phyloP scores from a whole-genome alignment of 2,797 vertebrate species.

The Sebastes elongatus region DNA sequence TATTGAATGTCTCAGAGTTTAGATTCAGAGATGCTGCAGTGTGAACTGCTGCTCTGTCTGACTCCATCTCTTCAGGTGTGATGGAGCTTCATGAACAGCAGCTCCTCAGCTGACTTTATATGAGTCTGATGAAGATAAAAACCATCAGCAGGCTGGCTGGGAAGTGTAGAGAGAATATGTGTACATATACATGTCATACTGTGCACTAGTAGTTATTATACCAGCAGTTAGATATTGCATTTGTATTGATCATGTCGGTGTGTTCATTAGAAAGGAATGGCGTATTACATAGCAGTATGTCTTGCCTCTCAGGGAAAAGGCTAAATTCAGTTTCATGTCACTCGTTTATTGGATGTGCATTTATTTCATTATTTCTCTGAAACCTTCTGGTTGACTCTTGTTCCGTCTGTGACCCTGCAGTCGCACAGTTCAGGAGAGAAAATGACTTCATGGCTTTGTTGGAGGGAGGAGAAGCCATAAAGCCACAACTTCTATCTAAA shows the following conservation, averaged over 20 bases:
- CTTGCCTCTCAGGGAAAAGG: no score
- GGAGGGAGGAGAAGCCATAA: not conserved
- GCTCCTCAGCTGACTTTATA: not conserved
- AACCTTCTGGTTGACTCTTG: not conserved
- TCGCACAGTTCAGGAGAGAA: not conserved
- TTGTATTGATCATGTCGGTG: not conserved
- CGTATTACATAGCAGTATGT: not conserved
- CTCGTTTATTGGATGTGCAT: not conserved
- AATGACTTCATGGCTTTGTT: not conserved
- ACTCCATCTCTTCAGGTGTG: no score
- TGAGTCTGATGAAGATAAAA: not conserved
- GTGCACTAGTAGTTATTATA: not conserved
- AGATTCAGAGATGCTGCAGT: no score
- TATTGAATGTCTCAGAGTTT: no score
- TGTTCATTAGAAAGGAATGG: not conserved
- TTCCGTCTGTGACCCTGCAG: not conserved
- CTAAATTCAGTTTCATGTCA: not conserved
- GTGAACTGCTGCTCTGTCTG: no score
- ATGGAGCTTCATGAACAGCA: no score
- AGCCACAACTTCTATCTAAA: not conserved
- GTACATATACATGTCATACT: not conserved
- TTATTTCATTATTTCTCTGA: not conserved
- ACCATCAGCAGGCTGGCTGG: not conserved
- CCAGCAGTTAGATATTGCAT: not conserved
- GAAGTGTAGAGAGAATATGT: not conserved